Percentiles rank a stretch among this genome's conserved stretches.
phyloP scores from a whole-genome alignment of 2,113 vertebrate species.

The Potamarius usumacintae region DNA sequence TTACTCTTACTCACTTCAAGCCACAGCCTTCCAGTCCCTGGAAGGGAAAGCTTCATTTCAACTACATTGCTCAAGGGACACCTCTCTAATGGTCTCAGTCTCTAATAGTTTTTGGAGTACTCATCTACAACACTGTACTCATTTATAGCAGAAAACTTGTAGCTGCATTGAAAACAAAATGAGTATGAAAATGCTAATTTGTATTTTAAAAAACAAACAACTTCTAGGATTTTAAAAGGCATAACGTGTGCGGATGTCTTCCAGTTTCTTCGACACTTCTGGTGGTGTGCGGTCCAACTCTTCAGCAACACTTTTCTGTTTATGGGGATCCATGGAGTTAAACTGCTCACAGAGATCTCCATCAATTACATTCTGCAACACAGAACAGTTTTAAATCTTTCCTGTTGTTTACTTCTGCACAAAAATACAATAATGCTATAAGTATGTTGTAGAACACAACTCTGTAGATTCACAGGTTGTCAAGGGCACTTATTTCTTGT shows the following conservation, averaged over 20 bases:
- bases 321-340: slow-evolving; percentile 98
- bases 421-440: background rate
- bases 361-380: slow-evolving; percentile 91
- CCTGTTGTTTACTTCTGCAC: background rate
- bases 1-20: background rate
- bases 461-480: background rate
- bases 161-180: slow-evolving; percentile 5
- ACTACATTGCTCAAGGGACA: slow-evolving; percentile 14
- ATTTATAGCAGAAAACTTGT: slow-evolving; percentile 24
- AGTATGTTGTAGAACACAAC: background rate
- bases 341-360: slow-evolving; percentile 98
- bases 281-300: slow-evolving; percentile 95
- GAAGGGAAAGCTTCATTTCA: background rate
- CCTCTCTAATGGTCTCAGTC: slow-evolving; percentile 8
- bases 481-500: background rate
- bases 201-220: too few species aligned
- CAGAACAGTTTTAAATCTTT: background rate
- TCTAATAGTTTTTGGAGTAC: background rate
- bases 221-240: slow-evolving; percentile 80
- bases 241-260: slow-evolving; percentile 96
- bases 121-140: slow-evolving; percentile 2
- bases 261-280: slow-evolving; percentile 97
- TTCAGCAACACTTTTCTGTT: slow-evolving; percentile 95
- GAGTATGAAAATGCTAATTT: background rate
- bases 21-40: background rate